Evolutionary conservation across 1,140 invertebrate species (phyloP).

Genomic region (Oedothorax gibbosus): DNA sequence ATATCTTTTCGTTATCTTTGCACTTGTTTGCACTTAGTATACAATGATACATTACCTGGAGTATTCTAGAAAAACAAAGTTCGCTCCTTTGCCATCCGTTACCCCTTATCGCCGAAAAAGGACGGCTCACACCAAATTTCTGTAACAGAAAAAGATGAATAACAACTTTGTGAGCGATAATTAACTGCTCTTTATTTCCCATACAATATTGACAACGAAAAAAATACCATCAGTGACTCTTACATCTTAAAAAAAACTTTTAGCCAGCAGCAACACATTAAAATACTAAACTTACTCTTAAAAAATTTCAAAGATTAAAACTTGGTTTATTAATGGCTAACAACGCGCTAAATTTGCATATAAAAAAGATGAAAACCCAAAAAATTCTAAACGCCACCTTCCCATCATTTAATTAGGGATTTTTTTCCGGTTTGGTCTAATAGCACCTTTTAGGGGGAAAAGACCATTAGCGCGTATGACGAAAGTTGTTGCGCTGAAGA

Average conservation of each 20-base stretch:
- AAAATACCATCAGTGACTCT: conserved; percentile 10
- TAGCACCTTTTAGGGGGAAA: conserved; percentile 45
- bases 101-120: conserved; percentile 29
- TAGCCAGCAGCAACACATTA: conserved; percentile 34
- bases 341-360: conserved; percentile 56
- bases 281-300: conserved; percentile 35
- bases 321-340: conserved; percentile 49
- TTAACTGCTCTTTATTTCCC: conserved; percentile 36
- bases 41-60: neutral
- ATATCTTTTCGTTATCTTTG: no score
- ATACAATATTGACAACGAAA: neutral
- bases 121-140: conserved; percentile 16
- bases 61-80: conserved; percentile 1
- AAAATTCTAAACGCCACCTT: conserved; percentile 27
- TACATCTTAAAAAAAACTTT: conserved; percentile 34
- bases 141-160: conserved; percentile 43
- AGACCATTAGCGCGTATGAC: conserved; percentile 37
- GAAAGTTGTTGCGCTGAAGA: conserved; percentile 35
- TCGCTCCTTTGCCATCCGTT: conserved; percentile 23
- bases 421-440: conserved; percentile 46
- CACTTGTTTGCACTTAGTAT: no score
- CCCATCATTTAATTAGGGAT: conserved; percentile 51
- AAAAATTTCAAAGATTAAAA: conserved; percentile 55
- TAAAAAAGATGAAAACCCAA: conserved; percentile 34
- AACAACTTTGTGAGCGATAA: conserved; percentile 33